Percentiles rank a stretch among this genome's conserved stretches.
phyloP scores from a whole-genome alignment of 2,797 vertebrate genomes.

The Rhodeus uyekii region DNA sequence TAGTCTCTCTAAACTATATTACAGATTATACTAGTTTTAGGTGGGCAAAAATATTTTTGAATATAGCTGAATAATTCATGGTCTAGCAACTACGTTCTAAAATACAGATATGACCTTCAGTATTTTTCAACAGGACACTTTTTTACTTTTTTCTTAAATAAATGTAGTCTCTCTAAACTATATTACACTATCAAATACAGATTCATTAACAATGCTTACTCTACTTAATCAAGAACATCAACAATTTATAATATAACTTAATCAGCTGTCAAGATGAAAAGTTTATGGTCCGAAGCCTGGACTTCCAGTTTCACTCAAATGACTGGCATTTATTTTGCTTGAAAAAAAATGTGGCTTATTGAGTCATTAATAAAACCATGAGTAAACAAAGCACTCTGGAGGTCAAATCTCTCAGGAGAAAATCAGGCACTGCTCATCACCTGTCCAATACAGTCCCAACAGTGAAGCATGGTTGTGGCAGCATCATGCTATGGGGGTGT shows the following conservation, averaged over 20 bases:
- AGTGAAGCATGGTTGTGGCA: too few relatives aligned
- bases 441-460: too few relatives aligned
- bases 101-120: background rate
- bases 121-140: background rate
- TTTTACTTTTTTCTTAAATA: background rate
- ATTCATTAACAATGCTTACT: background rate
- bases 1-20: background rate
- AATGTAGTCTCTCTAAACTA: background rate
- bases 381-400: conserved; percentile 29
- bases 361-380: conserved; percentile 46
- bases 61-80: background rate
- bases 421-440: too few relatives aligned
- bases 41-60: background rate
- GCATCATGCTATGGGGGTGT: too few relatives aligned
- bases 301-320: background rate
- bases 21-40: too few relatives aligned
- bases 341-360: conserved; percentile 43
- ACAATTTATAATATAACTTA: background rate
- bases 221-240: background rate
- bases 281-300: background rate
- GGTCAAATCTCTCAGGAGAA: too few relatives aligned
- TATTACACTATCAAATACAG: background rate
- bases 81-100: background rate
- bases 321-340: conserved; percentile 30
- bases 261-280: background rate